phyloP scores from a whole-genome alignment of 2,797 vertebrate genomes.

The Meda fulgida region DNA sequence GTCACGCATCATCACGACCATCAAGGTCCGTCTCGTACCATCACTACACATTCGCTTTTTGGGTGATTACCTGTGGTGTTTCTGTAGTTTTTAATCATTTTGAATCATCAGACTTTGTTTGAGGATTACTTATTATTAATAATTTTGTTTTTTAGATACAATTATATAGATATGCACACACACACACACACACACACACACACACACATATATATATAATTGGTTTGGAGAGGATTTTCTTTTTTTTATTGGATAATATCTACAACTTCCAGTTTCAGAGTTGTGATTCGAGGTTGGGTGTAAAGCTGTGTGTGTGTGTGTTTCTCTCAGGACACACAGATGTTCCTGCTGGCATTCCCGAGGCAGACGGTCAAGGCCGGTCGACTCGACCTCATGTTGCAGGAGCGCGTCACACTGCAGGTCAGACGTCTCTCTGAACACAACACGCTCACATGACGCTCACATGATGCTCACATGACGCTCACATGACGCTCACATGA shows the following conservation, averaged over 20 bases:
- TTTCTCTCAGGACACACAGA: constrained; percentile 72
- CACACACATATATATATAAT: too few relatives aligned
- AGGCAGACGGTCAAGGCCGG: constrained; percentile 62
- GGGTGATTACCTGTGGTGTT: too few relatives aligned
- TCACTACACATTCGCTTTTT: too few relatives aligned
- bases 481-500: background rate
- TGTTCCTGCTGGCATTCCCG: constrained; percentile 70
- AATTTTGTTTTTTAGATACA: too few relatives aligned
- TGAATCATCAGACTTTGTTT: too few relatives aligned
- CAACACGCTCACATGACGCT: background rate
- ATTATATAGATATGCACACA: too few relatives aligned
- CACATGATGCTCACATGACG: background rate
- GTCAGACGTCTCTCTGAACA: constrained; percentile 49
- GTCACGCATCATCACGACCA: constrained; percentile 73
- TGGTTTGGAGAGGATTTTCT: too few relatives aligned
- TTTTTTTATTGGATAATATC: background rate
- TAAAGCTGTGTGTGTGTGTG: background rate
- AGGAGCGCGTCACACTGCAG: constrained; percentile 77
- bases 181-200: too few relatives aligned
- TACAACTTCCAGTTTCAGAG: background rate
- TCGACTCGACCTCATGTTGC: constrained; percentile 72
- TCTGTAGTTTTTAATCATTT: too few relatives aligned
- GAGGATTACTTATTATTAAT: too few relatives aligned
- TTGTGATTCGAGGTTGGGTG: background rate
- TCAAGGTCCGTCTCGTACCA: constrained; percentile 61